Evolutionary conservation across 2,888 invertebrate species (phyloP).

Genomic region (Tupiocoris notatus): DNA sequence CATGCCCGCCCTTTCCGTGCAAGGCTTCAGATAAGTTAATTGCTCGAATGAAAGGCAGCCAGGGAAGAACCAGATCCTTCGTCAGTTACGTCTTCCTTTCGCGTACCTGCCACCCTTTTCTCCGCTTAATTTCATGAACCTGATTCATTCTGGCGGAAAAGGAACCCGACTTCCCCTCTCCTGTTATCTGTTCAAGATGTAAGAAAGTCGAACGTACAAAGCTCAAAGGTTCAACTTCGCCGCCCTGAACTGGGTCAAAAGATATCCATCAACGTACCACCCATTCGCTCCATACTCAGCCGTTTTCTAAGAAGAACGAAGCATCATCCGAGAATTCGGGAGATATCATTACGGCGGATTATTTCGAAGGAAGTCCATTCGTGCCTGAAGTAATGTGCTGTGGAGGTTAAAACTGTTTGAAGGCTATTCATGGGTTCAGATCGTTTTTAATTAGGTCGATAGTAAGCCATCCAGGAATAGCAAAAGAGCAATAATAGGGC

Average conservation of each 20-base stretch:
- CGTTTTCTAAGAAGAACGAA: too few relatives aligned
- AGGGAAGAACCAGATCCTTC: neutral
- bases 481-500: too few relatives aligned
- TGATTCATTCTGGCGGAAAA: slow-evolving; percentile 34
- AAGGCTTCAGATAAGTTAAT: slow-evolving; percentile 1
- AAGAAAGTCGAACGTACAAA: neutral
- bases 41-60: slow-evolving; percentile 6
- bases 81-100: neutral
- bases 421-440: neutral
- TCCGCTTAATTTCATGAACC: slow-evolving; percentile 38
- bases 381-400: neutral
- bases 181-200: too few relatives aligned
- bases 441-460: neutral
- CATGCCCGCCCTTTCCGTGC: neutral
- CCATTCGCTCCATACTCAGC: too few relatives aligned
- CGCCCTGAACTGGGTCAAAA: neutral
- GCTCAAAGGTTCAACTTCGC: neutral
- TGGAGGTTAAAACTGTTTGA: neutral
- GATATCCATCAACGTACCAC: neutral
- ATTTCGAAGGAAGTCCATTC: neutral
- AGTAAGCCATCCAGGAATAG: neutral
- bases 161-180: slow-evolving; percentile 5
- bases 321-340: too few relatives aligned
- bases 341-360: neutral
- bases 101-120: neutral